Base-by-base conservation (phyloP, 2,888 invertebrate genomes). In the Platerodrilus igneus region DNA sequence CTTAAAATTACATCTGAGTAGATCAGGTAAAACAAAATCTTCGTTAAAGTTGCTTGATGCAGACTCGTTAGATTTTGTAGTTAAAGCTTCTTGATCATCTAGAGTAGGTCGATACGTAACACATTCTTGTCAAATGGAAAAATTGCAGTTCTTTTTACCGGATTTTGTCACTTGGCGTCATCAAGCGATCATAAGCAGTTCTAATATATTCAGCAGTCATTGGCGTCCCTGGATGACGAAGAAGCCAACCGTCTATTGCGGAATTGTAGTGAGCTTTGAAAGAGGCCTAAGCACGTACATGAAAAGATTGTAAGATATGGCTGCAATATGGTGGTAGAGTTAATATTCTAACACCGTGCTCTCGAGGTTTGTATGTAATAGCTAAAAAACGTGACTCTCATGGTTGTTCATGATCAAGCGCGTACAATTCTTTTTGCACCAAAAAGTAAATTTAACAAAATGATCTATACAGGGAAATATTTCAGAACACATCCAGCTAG, bases 271-370 rank as follows among this genome's bases (percentile, higher is more conserved):
- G 14, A 31, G 47, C 49, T 31, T 68, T 67, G 18, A 68, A 60
- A 8, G 64, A 64, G 4, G 60, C 62, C 48, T 55, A 62, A 3
- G 65, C 52, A 9, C 59, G 55, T 7, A 63, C 56, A 46, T 68
- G 63, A n/a, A 67, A 48, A 7, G 66, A 66, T 53, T 69, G 68
- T 29, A 68, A 29, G 43, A 63, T 64, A 31, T 60, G 64, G 3
- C 62, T 53, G 37, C 61, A 59, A 48, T 67, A 66, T n/a, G 65
- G 67, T n/a, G 60, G 64, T 25, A 67, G 55, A 3, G 65, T 62
- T 13, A 68, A 45, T 28, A 67, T 42, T 23, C 58, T 53, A 16
- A 70, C 59, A 10, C 67, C 66, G 48, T 57, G 52, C 19, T 56
- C 56, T 49, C 62, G 62, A 50, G 54, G 59, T 48, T 48, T 48